Evolutionary conservation across 2,113 vertebrate species (phyloP), one percentile per base, ranked within the genome.

Genomic region (Isichthys henryi): DNA sequence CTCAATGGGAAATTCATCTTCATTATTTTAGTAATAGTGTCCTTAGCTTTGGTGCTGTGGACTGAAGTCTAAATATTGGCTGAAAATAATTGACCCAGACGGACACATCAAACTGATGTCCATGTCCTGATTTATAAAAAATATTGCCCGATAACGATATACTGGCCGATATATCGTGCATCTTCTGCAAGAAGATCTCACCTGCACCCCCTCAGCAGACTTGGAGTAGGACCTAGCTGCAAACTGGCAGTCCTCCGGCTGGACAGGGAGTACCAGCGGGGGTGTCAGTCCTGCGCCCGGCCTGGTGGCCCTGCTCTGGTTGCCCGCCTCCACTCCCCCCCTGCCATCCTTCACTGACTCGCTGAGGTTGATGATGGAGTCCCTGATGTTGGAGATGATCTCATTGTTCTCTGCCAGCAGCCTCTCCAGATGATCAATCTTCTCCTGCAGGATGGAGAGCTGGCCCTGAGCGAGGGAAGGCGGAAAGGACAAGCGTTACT

Each of bases 331-430:
- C 13, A 93, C 91, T 89, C 89, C 90, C 88, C 93, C 95, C 10
- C 93, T 92, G 21, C 94, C 95, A 35, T 97, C 95, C 88, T 96
- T 96, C 91, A 96, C 94, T 77, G 96, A 96, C 91, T 96, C 96
- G 90, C 96, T 98, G 88, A 95, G 93, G 90, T 96, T 97, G 90
- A 97, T 95, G 88, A 99, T 95, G 0, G 97, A 96, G 92, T 98
- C 97, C 0, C 96, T 95, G 92, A 99, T 97, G 80, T 95, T 96
- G 90, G 95, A 96, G 92, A 99, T 98, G 92, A 99, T 96, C 27
- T 95, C 96, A 93, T 98, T 98, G 94, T 99, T 99, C 95, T 97
- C 96, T 1, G 96, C 96, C 74, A 99, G 94, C 49, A 98, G 95
- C 35, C 90, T 96, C 91, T 99, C 98, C 91, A 99, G 94, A 88